Conservation (phyloP, 1,140 invertebrate species). For the Polypedilum pembai region DNA sequence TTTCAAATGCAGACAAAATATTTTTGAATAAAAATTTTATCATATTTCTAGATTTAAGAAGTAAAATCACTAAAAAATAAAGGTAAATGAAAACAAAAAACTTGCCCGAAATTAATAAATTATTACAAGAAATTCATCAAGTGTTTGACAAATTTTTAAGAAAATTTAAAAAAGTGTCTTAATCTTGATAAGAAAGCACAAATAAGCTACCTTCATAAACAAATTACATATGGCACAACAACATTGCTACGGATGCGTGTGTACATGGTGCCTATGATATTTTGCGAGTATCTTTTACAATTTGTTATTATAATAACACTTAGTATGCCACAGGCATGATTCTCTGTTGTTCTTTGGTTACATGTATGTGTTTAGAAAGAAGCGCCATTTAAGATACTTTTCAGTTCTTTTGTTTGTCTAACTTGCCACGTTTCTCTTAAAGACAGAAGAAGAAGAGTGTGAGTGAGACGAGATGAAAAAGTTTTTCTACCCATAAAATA, state of each 20-base stretch:
- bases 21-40: no score
- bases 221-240: conserved; percentile 9
- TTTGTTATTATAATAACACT: not conserved
- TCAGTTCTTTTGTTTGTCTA: not conserved
- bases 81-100: no score
- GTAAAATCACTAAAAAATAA: no score
- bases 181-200: not conserved
- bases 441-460: no score
- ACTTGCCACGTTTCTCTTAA: not conserved
- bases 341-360: not conserved
- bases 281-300: not conserved
- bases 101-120: no score
- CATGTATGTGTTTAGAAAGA: not conserved
- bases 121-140: no score
- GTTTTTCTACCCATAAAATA: conserved; percentile 6
- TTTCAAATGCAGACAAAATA: no score
- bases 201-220: conserved; percentile 10
- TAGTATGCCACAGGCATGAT: not conserved
- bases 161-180: no score
- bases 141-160: no score
- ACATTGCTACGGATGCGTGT: not conserved
- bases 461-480: not conserved
- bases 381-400: no score
- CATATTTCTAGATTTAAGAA: no score
- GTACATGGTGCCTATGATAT: not conserved